phyloP scores from a whole-genome alignment of 2,888 invertebrate genomes.

The Labia minor region DNA sequence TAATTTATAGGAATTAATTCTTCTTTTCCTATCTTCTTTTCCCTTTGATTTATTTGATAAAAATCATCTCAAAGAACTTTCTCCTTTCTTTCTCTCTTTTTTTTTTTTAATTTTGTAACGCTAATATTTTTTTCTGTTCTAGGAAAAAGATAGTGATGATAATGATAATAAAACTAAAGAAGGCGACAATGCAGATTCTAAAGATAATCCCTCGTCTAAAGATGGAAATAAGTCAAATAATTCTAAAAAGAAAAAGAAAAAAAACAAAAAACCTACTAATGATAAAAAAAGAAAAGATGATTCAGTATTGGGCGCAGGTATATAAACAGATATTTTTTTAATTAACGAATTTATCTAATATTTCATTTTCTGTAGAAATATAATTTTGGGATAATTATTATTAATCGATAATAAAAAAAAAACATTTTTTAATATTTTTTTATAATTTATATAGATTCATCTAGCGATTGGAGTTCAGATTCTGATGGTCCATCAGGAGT shows the following conservation, averaged over 20 bases:
- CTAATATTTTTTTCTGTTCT: background rate
- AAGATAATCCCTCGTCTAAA: conserved; percentile 43
- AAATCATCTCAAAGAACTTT: no score
- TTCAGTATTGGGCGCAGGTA: conserved; percentile 26
- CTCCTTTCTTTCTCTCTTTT: no score
- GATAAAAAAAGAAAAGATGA: conserved; percentile 19
- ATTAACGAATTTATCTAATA: no score
- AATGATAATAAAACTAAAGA: conserved; percentile 22
- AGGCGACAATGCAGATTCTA: conserved; percentile 35
- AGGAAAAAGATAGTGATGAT: conserved; percentile 22
- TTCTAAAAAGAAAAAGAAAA: conserved; percentile 28
- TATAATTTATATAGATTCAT: conserved; percentile 52
- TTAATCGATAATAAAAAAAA: no score
- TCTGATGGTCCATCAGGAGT: background rate
- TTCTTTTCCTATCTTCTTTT: background rate
- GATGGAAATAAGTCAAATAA: conserved; percentile 35
- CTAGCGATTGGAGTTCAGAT: conserved; percentile 61
- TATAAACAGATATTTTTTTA: no score
- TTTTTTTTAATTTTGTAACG: no score
- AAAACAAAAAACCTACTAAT: conserved; percentile 25
- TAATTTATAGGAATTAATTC: no score
- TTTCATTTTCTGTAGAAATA: no score
- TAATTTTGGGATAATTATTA: no score
- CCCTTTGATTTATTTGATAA: background rate
- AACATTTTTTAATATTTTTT: conserved; percentile 21